Conservation (phyloP, 2,113 vertebrate species). For the Lampris incognitus region DNA sequence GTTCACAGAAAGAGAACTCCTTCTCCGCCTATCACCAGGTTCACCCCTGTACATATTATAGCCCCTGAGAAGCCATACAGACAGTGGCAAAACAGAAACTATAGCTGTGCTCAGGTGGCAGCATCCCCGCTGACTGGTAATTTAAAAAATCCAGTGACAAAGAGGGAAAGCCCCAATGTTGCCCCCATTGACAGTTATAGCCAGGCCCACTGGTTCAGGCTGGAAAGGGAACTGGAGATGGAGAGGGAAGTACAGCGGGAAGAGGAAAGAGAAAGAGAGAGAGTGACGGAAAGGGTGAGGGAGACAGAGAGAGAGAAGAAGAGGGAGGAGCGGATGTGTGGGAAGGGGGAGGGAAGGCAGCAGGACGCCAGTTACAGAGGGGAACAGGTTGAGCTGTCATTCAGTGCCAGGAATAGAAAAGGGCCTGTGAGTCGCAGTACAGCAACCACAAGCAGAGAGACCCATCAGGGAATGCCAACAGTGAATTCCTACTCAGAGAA, state of each 20-base stretch:
- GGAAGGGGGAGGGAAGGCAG: slow-evolving; percentile 75
- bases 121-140: slow-evolving; percentile 55
- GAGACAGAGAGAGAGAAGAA: slow-evolving; percentile 64
- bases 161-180: slow-evolving; percentile 73
- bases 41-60: slow-evolving; percentile 78
- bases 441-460: slow-evolving; percentile 81
- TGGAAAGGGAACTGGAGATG: slow-evolving; percentile 65
- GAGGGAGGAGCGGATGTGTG: slow-evolving; percentile 70
- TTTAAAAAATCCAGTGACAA: slow-evolving; percentile 65
- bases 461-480: slow-evolving; percentile 74
- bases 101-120: slow-evolving; percentile 55
- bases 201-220: slow-evolving; percentile 66
- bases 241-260: slow-evolving; percentile 66
- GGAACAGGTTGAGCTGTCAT: slow-evolving; percentile 91
- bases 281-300: slow-evolving; percentile 47
- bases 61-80: slow-evolving; percentile 73
- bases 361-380: slow-evolving; percentile 79
- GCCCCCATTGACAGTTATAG: slow-evolving; percentile 64
- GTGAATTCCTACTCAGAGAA: slow-evolving; percentile 80
- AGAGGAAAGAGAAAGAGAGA: slow-evolving; percentile 41
- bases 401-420: slow-evolving; percentile 89
- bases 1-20: slow-evolving; percentile 64
- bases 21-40: slow-evolving; percentile 75
- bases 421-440: slow-evolving; percentile 76
- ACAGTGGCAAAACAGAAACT: slow-evolving; percentile 66